These are phyloP conservation scores for Esox masquinongy DNA, from an alignment of 2,797 vertebrate species.

Conservation along the genomic window DNA sequence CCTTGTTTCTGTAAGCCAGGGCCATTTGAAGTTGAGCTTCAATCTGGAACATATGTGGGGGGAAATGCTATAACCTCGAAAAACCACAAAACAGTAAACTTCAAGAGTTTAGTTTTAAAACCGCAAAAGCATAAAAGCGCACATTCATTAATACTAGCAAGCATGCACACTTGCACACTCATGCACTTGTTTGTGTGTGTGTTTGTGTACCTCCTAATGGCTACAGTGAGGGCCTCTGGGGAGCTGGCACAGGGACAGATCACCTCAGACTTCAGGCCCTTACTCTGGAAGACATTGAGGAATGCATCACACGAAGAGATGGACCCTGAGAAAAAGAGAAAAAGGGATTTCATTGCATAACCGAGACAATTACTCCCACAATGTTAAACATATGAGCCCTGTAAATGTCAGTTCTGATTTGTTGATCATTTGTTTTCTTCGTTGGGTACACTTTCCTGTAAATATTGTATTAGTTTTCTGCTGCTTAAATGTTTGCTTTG, in stretches of 20 bases:
- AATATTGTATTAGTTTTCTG: too few species aligned
- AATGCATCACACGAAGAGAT: constrained; percentile 98
- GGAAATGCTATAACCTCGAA: not conserved
- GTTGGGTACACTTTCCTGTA: too few species aligned
- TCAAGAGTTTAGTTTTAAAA: not conserved
- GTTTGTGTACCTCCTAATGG: constrained; percentile 89
- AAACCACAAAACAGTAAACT: constrained; percentile 22
- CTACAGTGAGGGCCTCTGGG: constrained; percentile 95
- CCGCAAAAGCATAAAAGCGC: not conserved
- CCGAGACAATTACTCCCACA: too few species aligned
- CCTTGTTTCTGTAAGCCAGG: not conserved
- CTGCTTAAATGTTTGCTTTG: too few species aligned
- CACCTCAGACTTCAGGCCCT: constrained; percentile 95
- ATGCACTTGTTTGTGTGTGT: not conserved
- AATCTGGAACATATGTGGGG: constrained; percentile 26
- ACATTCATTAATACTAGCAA: not conserved
- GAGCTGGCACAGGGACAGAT: constrained; percentile 99
- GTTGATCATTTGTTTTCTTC: too few species aligned
- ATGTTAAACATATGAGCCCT: too few species aligned
- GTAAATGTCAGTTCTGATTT: too few species aligned
- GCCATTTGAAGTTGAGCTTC: constrained; percentile 25
- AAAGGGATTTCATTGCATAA: not conserved
- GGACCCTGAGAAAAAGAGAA: constrained; percentile 82
- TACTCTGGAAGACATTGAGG: constrained; percentile 99
- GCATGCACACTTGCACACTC: not conserved